A percentile compares a stretch with the other conserved stretches of the same genome.
These are phyloP conservation scores for Raillietiella orientalis DNA, from an alignment of 2,888 invertebrate genomes.

Conservation along the genomic window DNA sequence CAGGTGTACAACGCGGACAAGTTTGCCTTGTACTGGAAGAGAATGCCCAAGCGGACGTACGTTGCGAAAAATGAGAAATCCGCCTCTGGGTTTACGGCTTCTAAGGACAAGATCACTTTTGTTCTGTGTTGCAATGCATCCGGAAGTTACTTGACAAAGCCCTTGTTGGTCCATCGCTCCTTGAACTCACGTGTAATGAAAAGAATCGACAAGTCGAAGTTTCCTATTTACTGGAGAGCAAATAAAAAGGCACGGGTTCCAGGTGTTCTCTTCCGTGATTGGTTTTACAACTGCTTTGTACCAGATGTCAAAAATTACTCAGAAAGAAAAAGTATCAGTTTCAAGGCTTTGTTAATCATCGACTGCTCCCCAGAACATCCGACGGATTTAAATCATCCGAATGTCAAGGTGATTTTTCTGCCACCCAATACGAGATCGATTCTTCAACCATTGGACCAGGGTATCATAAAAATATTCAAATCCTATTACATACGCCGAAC, in stretches of 20 bases:
- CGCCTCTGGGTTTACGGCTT: constrained; percentile 6
- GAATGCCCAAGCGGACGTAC: constrained; percentile 5
- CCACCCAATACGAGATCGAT: constrained; percentile 7
- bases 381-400: constrained; percentile 5
- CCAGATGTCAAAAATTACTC: constrained; percentile 5
- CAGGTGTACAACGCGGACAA: constrained; percentile 6
- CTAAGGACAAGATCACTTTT: constrained; percentile 6
- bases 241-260: constrained; percentile 8
- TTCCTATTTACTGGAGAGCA: constrained; percentile 7
- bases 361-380: constrained; percentile 7
- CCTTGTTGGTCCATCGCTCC: constrained; percentile 5
- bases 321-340: constrained; percentile 3
- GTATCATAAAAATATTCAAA: constrained; percentile 6
- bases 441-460: constrained; percentile 8
- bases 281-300: constrained; percentile 6
- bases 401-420: constrained; percentile 7
- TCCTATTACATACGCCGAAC: constrained; percentile 5
- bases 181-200: constrained; percentile 6
- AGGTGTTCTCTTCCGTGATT: constrained; percentile 5
- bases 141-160: constrained; percentile 6
- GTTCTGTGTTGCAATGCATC: constrained; percentile 6
- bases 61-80: constrained; percentile 4
- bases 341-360: constrained; percentile 6
- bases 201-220: constrained; percentile 5
- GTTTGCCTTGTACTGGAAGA: constrained; percentile 7